phyloP scores from a whole-genome alignment of 2,797 vertebrate species.

The Platalea minor region DNA sequence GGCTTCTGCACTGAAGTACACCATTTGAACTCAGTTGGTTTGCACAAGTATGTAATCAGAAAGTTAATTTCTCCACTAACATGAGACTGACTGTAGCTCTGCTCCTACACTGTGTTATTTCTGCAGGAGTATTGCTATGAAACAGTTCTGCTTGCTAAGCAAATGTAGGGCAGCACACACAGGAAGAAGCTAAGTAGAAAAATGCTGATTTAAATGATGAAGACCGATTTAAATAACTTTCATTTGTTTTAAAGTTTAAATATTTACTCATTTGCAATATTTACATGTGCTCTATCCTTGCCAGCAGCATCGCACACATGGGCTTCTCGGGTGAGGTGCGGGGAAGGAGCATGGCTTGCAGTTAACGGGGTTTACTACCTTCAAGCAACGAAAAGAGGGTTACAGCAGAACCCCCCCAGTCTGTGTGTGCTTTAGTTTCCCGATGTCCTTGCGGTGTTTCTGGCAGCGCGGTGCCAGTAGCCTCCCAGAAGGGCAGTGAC shows the following conservation, averaged over 20 bases:
- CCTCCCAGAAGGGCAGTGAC: slow-evolving; percentile 9
- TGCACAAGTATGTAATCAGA: not conserved
- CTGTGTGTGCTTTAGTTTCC: not conserved
- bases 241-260: slow-evolving; percentile 21
- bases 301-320: not conserved
- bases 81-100: not conserved
- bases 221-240: not conserved
- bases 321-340: not conserved
- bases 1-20: not conserved
- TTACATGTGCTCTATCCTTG: not conserved
- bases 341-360: not conserved
- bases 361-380: not conserved
- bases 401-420: not conserved
- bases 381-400: not conserved
- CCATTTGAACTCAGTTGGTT: not conserved
- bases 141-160: not conserved
- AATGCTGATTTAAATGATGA: not conserved
- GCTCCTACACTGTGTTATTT: not conserved
- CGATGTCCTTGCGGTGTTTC: not conserved
- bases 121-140: not conserved
- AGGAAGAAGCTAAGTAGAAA: not conserved
- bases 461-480: not conserved
- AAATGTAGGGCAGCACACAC: not conserved
- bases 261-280: not conserved
- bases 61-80: not conserved